phyloP scores from a whole-genome alignment of 2,888 invertebrate genomes.

The Meiosimyza decipiens region DNA sequence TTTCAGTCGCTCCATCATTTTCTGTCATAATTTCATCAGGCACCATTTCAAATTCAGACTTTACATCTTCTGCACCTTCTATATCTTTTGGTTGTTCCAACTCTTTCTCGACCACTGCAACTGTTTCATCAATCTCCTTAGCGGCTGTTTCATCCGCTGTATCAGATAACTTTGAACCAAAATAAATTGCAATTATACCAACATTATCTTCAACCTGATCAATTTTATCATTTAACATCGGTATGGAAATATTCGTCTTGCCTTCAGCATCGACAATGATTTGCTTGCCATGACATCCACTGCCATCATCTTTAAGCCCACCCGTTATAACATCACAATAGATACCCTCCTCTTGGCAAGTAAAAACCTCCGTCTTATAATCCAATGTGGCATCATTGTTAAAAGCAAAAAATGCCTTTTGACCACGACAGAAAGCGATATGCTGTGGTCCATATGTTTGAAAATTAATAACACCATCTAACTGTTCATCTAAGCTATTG shows the following conservation, averaged over 20 bases:
- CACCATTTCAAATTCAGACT: background rate
- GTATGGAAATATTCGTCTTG: constrained; percentile 36
- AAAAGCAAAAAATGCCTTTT: constrained; percentile 78
- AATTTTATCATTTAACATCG: constrained; percentile 21
- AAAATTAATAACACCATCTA: constrained; percentile 73
- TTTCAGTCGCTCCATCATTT: background rate
- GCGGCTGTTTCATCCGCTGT: background rate
- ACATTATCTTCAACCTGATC: constrained; percentile 67
- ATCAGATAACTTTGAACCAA: constrained; percentile 67
- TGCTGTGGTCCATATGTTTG: constrained; percentile 84
- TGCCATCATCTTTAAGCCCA: constrained; percentile 40
- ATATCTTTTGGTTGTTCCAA: background rate
- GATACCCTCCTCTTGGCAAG: constrained; percentile 78
- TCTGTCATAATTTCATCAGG: background rate
- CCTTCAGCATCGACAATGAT: constrained; percentile 44
- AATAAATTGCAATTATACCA: constrained; percentile 75
- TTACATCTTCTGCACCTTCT: background rate
- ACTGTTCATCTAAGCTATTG: constrained; percentile 72
- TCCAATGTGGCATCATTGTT: constrained; percentile 74
- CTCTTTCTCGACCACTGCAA: background rate
- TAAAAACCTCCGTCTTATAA: constrained; percentile 70
- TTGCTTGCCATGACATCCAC: constrained; percentile 42
- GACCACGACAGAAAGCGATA: constrained; percentile 85
- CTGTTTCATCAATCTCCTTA: background rate
- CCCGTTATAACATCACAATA: constrained; percentile 76